phyloP scores from a whole-genome alignment of 2,888 invertebrate genomes.

The Scelioninae gen. 1 region DNA sequence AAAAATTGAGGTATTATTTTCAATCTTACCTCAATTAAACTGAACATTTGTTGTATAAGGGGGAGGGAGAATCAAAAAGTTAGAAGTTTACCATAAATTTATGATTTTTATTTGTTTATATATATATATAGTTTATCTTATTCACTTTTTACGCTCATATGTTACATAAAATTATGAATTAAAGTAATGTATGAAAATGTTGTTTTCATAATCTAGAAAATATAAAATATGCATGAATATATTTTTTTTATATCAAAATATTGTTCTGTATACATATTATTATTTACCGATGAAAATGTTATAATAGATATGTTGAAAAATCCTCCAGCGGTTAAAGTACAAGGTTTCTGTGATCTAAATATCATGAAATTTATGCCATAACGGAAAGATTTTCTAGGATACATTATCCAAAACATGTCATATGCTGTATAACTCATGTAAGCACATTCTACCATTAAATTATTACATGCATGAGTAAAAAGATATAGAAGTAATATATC shows the following conservation, averaged over 20 bases:
- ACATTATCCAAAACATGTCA: slow-evolving; percentile 15
- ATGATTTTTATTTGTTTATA: too few species aligned
- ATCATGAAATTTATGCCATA: slow-evolving; percentile 2
- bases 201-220: slow-evolving; percentile 1
- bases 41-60: too few species aligned
- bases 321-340: slow-evolving; percentile 6
- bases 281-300: slow-evolving; percentile 3
- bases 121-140: not conserved
- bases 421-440: slow-evolving; percentile 3
- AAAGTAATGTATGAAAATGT: slow-evolving; percentile 3
- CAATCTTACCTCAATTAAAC: too few species aligned
- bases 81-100: too few species aligned
- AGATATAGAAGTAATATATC: not conserved
- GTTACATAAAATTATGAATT: not conserved
- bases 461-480: not conserved
- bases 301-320: slow-evolving; percentile 5
- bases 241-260: not conserved
- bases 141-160: not conserved
- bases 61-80: too few species aligned
- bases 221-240: not conserved
- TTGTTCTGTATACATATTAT: too few species aligned
- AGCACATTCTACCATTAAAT: not conserved
- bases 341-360: slow-evolving; percentile 4
- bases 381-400: slow-evolving; percentile 7
- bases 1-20: too few species aligned